Base-by-base conservation (phyloP, 2,888 invertebrate genomes). In the Cylindroiulus punctatus region DNA sequence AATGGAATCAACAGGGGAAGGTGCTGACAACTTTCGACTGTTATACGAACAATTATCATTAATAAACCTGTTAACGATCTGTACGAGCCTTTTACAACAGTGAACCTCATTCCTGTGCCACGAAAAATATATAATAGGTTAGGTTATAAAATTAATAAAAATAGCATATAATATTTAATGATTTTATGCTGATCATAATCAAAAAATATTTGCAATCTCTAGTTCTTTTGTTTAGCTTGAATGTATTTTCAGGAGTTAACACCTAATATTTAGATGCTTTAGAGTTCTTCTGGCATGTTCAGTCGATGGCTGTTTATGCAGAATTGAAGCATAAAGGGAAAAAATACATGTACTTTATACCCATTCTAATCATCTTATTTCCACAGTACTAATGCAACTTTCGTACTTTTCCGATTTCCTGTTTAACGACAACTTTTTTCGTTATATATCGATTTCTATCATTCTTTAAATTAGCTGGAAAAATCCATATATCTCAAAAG, bases 1-100 rank as follows among this genome's bases (percentile, higher is more conserved):
- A 30, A 96, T 96, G 93, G 96, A 96, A 91, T 96, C 96, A 0
- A 95, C 95, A 0, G 96, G 96, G 88, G 92, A 93, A 88, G 94
- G 95, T 95, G 65, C 65, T 65, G 65, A 22, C 65, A 65, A 22
- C 65, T 22, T 65, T 65, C 4, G 65, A 26, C 26, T 26, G 22
- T 65, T 65, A 65, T 65, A 22, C 10, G 65, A 65, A 65, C 65
- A 0, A 12, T 10, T 8, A 30, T 10, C 76, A 65, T 26, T 26
- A 57, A n/a, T 57, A n/a, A 57, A 57, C 65, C 40, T 26, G 22
- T 57, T 65, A 65, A 26, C 65, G 65, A 65, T 65, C 65, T 14
- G n/a, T 57, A n/a, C n/a, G 10, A 8, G 42, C 42, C 42, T 42
- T 5, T 8, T 8, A 10, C 42, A 57, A 57, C 19, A 7, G 57